Evolutionary conservation across 35 echinoderm and acorn worm species (phyloP).

Genomic region (Heliocidaris erythrogramma): DNA sequence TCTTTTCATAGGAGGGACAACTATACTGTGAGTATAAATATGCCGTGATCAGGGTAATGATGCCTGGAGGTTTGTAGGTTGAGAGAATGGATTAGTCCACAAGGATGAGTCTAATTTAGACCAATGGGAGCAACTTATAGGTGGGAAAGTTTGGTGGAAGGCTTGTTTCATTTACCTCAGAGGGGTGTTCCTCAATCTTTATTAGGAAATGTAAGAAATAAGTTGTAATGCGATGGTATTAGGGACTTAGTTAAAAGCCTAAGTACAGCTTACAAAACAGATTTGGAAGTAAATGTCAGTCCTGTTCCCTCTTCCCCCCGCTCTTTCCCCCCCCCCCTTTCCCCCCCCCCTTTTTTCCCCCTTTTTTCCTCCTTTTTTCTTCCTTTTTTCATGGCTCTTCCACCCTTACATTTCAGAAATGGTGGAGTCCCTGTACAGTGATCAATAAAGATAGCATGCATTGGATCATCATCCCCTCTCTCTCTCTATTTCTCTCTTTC

Average conservation of each 20-base stretch:
- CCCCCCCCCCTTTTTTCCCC: neutral
- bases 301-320: neutral
- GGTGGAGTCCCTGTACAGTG: neutral
- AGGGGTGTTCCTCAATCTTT: neutral
- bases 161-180: neutral
- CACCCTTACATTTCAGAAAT: neutral
- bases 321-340: too few species aligned
- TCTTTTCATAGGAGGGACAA: neutral
- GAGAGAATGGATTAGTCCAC: neutral
- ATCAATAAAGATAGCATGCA: neutral
- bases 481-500: neutral
- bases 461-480: neutral
- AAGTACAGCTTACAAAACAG: neutral
- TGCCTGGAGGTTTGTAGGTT: neutral
- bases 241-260: neutral
- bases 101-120: neutral
- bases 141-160: neutral
- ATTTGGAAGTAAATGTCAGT: neutral
- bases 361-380: neutral
- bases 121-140: neutral
- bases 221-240: neutral
- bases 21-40: neutral
- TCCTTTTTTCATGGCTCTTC: neutral
- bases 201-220: neutral
- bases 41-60: neutral